These are phyloP conservation scores for Oreochromis mossambicus DNA, from an alignment of 2,797 vertebrate species.

Conservation along the genomic window DNA sequence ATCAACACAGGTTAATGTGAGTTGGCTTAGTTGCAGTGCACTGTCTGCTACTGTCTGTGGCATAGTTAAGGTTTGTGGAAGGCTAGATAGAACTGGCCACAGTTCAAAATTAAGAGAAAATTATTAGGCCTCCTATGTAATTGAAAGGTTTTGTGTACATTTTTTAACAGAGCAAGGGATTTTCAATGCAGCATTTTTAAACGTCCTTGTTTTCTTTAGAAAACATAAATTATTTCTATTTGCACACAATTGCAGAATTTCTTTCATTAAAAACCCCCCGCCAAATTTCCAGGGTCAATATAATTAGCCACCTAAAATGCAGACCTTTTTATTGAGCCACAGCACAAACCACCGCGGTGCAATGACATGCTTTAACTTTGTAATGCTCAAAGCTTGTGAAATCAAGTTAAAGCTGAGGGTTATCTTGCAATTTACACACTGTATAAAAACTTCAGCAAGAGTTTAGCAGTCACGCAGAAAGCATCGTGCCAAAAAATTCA, in stretches of 20 bases:
- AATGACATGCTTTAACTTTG: background rate
- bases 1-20: conserved; percentile 4
- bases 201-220: background rate
- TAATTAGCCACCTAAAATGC: background rate
- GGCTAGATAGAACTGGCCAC: background rate
- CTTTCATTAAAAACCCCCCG: background rate
- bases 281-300: background rate
- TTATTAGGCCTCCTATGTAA: background rate
- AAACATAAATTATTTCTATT: background rate
- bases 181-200: background rate
- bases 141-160: background rate
- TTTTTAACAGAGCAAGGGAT: background rate
- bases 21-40: background rate
- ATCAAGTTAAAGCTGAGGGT: background rate
- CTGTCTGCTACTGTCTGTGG: background rate
- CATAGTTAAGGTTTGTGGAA: background rate
- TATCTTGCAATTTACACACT: background rate
- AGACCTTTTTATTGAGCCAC: background rate
- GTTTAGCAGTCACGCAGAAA: background rate
- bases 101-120: background rate
- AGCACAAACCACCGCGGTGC: background rate
- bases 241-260: background rate
- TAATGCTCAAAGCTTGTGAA: background rate
- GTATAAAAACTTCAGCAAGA: background rate
- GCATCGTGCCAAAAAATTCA: background rate